Percentiles rank a stretch among this genome's conserved stretches.
phyloP scores from a whole-genome alignment of 2,797 vertebrate genomes.

The Philypnodon macrostomus region DNA sequence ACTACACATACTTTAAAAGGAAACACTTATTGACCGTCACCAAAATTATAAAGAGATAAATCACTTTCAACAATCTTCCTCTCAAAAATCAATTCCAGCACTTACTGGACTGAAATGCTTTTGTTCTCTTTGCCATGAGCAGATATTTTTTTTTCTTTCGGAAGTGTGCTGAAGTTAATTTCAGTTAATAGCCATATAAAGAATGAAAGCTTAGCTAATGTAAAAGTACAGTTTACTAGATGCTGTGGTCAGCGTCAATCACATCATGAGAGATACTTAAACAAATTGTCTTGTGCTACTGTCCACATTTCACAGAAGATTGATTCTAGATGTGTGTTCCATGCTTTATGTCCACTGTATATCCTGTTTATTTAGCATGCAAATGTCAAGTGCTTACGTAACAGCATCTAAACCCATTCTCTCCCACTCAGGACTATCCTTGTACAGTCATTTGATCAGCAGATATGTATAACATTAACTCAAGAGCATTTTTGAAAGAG shows the following conservation, averaged over 20 bases:
- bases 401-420: slow-evolving; percentile 1
- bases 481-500: slow-evolving; percentile 27
- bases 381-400: slow-evolving; percentile 8
- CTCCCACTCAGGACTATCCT: slow-evolving; percentile 17
- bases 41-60: too few species aligned
- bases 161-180: too few species aligned
- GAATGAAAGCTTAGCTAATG: background rate
- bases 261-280: background rate
- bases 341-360: slow-evolving; percentile 1
- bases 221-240: background rate
- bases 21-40: too few species aligned
- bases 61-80: too few species aligned
- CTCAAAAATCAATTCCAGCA: too few species aligned
- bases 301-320: slow-evolving; percentile 3
- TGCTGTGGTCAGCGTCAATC: slow-evolving; percentile 6
- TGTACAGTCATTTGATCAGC: slow-evolving; percentile 42
- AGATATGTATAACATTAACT: slow-evolving; percentile 49
- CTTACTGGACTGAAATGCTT: too few species aligned
- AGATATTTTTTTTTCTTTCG: too few species aligned
- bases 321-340: slow-evolving; percentile 9
- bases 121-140: too few species aligned
- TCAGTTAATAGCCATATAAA: background rate
- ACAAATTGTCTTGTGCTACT: slow-evolving; percentile 6
- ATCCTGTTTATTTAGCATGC: slow-evolving; percentile 8
- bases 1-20: too few species aligned